Base-by-base conservation (phyloP, 92 coral and sea anemone species). In the Palythoa caribaeorum region DNA sequence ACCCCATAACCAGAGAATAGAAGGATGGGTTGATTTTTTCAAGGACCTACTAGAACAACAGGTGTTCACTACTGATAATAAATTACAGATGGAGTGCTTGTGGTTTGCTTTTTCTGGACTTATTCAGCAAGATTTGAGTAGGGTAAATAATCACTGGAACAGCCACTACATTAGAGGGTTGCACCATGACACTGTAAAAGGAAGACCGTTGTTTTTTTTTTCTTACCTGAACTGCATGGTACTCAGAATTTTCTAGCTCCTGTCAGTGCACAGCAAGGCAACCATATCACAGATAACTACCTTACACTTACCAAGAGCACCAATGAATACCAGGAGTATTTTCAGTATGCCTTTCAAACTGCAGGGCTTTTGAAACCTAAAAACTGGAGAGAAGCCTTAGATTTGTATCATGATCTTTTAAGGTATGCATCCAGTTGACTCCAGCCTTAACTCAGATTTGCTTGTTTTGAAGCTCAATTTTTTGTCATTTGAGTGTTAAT, bases 351-450 rank as follows among this genome's bases (percentile, higher is more conserved):
- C 76, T 73, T 83, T 47, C 55, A 83, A 57, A 84, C 88, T 47
- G 71, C 88, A 5, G 90, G 89, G 71, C 84, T 84, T 69, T 83
- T 39, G 66, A 60, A 51, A 36, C 90, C 92, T 81, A 68, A 75
- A 77, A 87, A 90, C 86, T 90, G 93, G 93, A 78, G 75, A 51
- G 88, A 88, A 87, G 93, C 91, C 35, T 75, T 93, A 65, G 73
- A 90, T 60, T 79, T 90, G 84, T 93, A 93, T 85, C 87, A 87
- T 62, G 73, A 88, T 51, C 89, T 92, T 59, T 14, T 1, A 1
- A 59, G 66, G 66, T 59, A 5, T 59, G 73, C 70, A 79, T 48
- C 68, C 68, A 39, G 36, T 15, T 86, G 83, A 72, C 54, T 77
- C 53, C 78, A 65, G 71, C 12, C 12, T 52, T 52, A 52, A 52